Conservation (phyloP, 2,113 vertebrate species). For the Brienomyrus longianalis region DNA sequence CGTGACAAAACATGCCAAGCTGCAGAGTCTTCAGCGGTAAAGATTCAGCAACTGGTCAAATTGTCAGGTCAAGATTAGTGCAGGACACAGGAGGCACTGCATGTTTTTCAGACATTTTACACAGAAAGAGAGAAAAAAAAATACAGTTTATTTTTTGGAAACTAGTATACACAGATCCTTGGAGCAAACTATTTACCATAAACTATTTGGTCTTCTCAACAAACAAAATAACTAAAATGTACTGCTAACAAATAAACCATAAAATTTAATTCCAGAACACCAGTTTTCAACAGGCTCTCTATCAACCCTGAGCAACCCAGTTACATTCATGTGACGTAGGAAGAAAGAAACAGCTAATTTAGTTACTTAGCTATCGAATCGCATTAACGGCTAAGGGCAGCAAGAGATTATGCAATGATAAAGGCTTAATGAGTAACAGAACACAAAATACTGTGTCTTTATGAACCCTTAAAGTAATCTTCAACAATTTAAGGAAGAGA, state of each 20-base stretch:
- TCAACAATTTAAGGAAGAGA: slow-evolving; percentile 21
- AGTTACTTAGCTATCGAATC: slow-evolving; percentile 18
- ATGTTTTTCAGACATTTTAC: slow-evolving; percentile 65
- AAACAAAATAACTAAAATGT: slow-evolving; percentile 61
- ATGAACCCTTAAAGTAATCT: slow-evolving; percentile 31
- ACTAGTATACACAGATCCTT: slow-evolving; percentile 9
- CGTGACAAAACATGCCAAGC: slow-evolving; percentile 62
- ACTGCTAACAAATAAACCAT: slow-evolving; percentile 58
- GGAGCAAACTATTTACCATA: slow-evolving; percentile 49
- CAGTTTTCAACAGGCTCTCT: slow-evolving; percentile 73
- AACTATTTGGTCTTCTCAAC: slow-evolving; percentile 57
- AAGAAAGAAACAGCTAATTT: slow-evolving; percentile 59
- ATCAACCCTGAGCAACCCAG: slow-evolving; percentile 84
- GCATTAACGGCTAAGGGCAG: slow-evolving; percentile 24
- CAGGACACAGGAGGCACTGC: slow-evolving; percentile 67
- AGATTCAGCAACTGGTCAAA: slow-evolving; percentile 55
- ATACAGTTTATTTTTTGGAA: slow-evolving; percentile 19
- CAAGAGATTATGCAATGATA: slow-evolving; percentile 18
- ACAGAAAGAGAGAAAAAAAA: slow-evolving; percentile 6
- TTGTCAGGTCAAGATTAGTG: slow-evolving; percentile 58
- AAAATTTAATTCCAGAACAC: slow-evolving; percentile 62
- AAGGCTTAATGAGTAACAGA: slow-evolving; percentile 22
- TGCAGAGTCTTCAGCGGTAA: slow-evolving; percentile 39
- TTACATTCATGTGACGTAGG: slow-evolving; percentile 85
- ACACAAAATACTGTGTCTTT: slow-evolving; percentile 19